Percentiles rank a stretch among this genome's conserved stretches.
Conservation (phyloP, 2,113 vertebrate genomes). For the Tragelaphus scriptus region DNA sequence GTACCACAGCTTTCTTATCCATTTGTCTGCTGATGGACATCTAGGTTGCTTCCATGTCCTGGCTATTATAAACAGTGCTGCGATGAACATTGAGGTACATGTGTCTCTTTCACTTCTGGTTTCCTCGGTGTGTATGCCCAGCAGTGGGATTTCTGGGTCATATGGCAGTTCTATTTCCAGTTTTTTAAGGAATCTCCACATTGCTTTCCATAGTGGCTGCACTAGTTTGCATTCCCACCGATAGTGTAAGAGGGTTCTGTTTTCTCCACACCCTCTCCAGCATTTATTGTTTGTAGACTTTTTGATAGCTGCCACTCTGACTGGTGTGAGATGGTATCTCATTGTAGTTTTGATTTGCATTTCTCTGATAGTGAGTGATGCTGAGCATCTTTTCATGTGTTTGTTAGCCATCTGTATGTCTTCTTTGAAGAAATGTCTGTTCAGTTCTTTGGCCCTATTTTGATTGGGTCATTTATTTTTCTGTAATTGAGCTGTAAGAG, state of each 20-base stretch:
- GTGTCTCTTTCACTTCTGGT: not conserved
- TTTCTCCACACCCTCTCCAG: not conserved
- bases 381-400: not conserved
- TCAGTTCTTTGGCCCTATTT: not conserved
- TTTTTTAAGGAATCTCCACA: not conserved
- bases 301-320: not conserved
- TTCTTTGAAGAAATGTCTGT: not conserved
- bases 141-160: not conserved
- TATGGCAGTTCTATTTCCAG: not conserved
- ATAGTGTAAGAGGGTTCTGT: not conserved
- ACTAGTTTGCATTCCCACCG: not conserved
- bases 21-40: not conserved
- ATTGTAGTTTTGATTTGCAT: not conserved
- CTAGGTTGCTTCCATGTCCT: not conserved
- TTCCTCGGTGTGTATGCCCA: not conserved
- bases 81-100: not conserved
- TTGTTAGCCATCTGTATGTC: not conserved
- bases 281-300: not conserved
- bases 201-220: not conserved
- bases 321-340: rapidly evolving
- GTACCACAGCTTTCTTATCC: not conserved
- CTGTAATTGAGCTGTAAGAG: not conserved
- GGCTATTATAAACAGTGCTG: not conserved
- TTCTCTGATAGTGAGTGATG: not conserved
- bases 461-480: not conserved